Evolutionary conservation across 64 coral and sea anemone genomes (phyloP), one percentile per base, ranked within the genome.

Genomic region (Actinia equina): DNA sequence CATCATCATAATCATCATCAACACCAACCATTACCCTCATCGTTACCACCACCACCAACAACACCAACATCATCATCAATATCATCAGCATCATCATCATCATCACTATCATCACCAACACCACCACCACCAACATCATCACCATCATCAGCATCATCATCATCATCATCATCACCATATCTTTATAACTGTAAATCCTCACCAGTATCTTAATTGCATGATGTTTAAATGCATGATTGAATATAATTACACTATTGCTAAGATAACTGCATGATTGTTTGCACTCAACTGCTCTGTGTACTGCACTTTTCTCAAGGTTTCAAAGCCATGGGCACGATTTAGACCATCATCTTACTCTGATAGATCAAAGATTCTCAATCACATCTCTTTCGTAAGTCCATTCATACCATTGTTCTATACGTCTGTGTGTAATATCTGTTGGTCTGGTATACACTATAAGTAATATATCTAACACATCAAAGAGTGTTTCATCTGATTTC

Each of bases 291-390:
- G 69, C 69, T 42, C 23, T 41, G 69, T 74, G 26, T 74, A 74
- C 69, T 74, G 69, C 69, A 74, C 69, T 74, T 74, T 30, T 74
- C 69, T 74, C 25, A 74, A 74, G 69, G 69, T 74, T 30, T 74
- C 69, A 74, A 74, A 74, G 69, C 69, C 69, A 74, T 74, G 69
- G 69, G 69, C 69, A 74, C 69, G 69, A 2, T 74, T 14, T 14
- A 74, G 69, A 74, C 69, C 69, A 74, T 74, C 69, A 11, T 74
- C 69, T 74, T 74, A 74, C 69, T 30, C 69, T 41, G 69, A 74
- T 74, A 74, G 69, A 74, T 74, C 69, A 27, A 42, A 30, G 27
- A 26, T 74, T 11, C 26, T 41, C 69, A 74, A 74, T 74, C 69
- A 41, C 69, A 74, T 74, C 69, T 74, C 69, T 14, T 74, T 74